Evolutionary conservation across 2,797 vertebrate species (phyloP).

Genomic region (Lateolabrax maculatus): DNA sequence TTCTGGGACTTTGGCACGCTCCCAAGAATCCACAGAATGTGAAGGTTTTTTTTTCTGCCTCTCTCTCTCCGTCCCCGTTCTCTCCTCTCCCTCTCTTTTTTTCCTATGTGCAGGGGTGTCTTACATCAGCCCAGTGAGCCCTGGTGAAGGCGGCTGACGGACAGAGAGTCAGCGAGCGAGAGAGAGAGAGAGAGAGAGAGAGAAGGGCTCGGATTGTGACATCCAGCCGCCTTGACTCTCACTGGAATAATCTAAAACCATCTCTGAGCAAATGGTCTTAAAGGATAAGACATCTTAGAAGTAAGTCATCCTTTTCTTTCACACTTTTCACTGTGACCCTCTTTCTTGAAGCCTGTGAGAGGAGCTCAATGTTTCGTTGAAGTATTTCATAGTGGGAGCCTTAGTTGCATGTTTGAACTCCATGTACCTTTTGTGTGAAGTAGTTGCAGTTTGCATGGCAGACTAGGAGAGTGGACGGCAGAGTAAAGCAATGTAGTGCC

Average conservation of each 20-base stretch:
- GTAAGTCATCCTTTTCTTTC: slow-evolving; percentile 58
- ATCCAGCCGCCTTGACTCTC: slow-evolving; percentile 52
- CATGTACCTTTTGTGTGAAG: slow-evolving; percentile 60
- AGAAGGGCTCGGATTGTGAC: slow-evolving; percentile 57
- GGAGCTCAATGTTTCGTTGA: not conserved
- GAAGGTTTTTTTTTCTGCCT: slow-evolving; percentile 64
- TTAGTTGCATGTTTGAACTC: slow-evolving; percentile 26
- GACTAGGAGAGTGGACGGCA: slow-evolving; percentile 78
- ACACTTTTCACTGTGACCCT: not conserved
- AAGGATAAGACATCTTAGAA: slow-evolving; percentile 63
- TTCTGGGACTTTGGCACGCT: slow-evolving; percentile 93
- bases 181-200: slow-evolving; percentile 26
- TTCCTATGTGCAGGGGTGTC: slow-evolving; percentile 88
- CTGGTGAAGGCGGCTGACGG: slow-evolving; percentile 65
- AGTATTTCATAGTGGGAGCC: not conserved
- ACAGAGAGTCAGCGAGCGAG: slow-evolving; percentile 32
- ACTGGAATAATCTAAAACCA: slow-evolving; percentile 70
- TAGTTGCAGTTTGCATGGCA: slow-evolving; percentile 81
- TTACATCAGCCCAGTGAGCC: slow-evolving; percentile 93
- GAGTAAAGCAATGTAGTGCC: slow-evolving; percentile 54
- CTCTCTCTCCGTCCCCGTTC: slow-evolving; percentile 24
- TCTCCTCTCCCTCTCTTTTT: slow-evolving; percentile 47
- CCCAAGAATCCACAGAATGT: slow-evolving; percentile 98
- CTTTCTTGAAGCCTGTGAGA: slow-evolving; percentile 18
- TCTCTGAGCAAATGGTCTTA: slow-evolving; percentile 80